Conservation (phyloP, 1,140 invertebrate genomes). For the Lasioglossum albipes region DNA sequence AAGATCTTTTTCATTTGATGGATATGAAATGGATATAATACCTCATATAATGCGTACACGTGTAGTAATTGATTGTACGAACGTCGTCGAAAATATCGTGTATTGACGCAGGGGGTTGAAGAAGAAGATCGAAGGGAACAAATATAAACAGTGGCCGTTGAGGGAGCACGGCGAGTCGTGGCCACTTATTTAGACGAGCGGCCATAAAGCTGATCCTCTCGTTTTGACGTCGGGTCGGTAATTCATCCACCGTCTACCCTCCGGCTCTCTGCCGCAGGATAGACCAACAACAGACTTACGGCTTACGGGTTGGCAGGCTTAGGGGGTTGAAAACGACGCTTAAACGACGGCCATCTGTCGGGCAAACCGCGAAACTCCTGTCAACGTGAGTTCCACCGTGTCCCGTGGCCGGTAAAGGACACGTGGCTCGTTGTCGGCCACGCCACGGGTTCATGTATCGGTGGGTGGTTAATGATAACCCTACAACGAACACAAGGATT, state of each 20-base stretch:
- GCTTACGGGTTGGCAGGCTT: slow-evolving; percentile 48
- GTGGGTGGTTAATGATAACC: slow-evolving; percentile 74
- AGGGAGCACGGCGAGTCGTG: slow-evolving; percentile 21
- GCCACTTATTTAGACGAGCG: slow-evolving; percentile 62
- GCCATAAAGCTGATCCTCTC: slow-evolving; percentile 57
- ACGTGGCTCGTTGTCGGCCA: not conserved
- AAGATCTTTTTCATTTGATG: too few species aligned
- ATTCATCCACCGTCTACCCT: slow-evolving; percentile 70
- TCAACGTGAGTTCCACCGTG: slow-evolving; percentile 59
- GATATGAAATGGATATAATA: too few species aligned
- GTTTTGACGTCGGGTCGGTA: slow-evolving; percentile 73
- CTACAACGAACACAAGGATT: slow-evolving; percentile 35
- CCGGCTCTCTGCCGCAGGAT: slow-evolving; percentile 57
- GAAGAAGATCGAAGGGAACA: slow-evolving; percentile 8
- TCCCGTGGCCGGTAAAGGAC: slow-evolving; percentile 73
- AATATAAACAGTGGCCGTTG: slow-evolving; percentile 19
- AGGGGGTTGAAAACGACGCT: slow-evolving; percentile 76
- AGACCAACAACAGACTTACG: slow-evolving; percentile 51
- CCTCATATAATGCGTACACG: too few species aligned
- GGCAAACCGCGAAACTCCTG: slow-evolving; percentile 70
- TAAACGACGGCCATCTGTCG: slow-evolving; percentile 77
- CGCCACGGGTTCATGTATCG: slow-evolving; percentile 68
- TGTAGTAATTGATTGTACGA: too few species aligned
- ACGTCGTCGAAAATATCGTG: too few species aligned
- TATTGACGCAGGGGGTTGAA: slow-evolving; percentile 1